Evolutionary conservation across 1,140 invertebrate species (phyloP).

Genomic region (Zaprionus camerounensis): DNA sequence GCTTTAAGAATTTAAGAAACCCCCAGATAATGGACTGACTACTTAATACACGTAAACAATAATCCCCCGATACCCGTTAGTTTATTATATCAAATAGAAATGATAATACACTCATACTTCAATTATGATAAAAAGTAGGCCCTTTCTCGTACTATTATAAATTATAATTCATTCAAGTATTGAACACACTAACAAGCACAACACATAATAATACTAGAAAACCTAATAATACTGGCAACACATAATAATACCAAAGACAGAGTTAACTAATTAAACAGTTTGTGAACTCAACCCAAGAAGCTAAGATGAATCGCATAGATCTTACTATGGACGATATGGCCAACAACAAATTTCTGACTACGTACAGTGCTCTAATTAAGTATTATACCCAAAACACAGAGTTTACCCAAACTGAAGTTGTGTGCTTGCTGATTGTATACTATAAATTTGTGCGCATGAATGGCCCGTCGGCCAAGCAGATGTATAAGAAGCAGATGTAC

Average conservation of each 20-base stretch:
- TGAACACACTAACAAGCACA: background rate
- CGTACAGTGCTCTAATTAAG: conserved; percentile 59
- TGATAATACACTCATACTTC: too few relatives aligned
- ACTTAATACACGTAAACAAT: too few relatives aligned
- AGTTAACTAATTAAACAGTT: background rate
- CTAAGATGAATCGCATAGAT: conserved; percentile 75
- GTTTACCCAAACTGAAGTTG: conserved; percentile 63
- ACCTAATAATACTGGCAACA: too few relatives aligned
- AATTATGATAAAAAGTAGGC: background rate
- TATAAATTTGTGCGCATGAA: conserved; percentile 76
- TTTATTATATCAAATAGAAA: too few relatives aligned
- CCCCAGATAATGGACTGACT: background rate
- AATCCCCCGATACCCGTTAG: too few relatives aligned
- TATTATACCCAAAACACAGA: conserved; percentile 42
- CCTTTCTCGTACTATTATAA: background rate
- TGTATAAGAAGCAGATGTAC: conserved; percentile 73
- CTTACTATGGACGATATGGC: conserved; percentile 75
- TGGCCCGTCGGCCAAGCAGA: conserved; percentile 54
- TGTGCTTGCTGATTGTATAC: conserved; percentile 72
- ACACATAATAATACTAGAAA: background rate
- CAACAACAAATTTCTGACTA: conserved; percentile 73
- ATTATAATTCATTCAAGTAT: background rate
- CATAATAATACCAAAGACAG: background rate
- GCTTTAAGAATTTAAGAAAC: conserved; percentile 23
- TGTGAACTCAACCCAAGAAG: background rate